phyloP scores from a whole-genome alignment of 2,888 invertebrate genomes.

The Polydrusus tereticollis region DNA sequence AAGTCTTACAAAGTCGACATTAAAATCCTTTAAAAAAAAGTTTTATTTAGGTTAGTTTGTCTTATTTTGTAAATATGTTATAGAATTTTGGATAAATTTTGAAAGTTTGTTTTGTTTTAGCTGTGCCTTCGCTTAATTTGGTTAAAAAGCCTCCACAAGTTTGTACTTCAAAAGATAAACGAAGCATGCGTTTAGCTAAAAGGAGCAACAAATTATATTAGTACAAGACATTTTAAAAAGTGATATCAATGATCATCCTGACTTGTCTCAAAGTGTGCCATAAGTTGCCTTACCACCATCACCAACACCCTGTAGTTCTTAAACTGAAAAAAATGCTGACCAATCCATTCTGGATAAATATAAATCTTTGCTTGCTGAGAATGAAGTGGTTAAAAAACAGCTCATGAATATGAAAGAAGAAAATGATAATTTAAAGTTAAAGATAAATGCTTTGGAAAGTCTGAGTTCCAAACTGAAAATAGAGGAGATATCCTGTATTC shows the following conservation, averaged over 20 bases:
- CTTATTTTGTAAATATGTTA: not conserved
- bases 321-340: slow-evolving; percentile 7
- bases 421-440: slow-evolving; percentile 6
- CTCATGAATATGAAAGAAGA: not conserved
- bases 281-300: not conserved
- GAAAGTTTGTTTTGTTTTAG: slow-evolving; percentile 21
- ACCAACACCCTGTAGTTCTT: not conserved
- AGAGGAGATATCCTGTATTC: not conserved
- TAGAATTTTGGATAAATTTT: not conserved
- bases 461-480: slow-evolving; percentile 8
- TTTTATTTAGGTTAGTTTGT: not conserved
- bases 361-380: slow-evolving; percentile 1
- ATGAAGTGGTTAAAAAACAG: slow-evolving; percentile 18
- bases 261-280: not conserved
- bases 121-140: slow-evolving; percentile 18
- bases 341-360: not conserved
- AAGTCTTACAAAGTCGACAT: not conserved
- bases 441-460: slow-evolving; percentile 6
- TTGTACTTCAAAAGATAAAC: not conserved
- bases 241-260: not conserved
- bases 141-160: slow-evolving; percentile 1
- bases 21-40: not conserved
- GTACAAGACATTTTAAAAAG: too few species aligned
- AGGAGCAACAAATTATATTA: not conserved
- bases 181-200: not conserved